Evolutionary conservation across 2,113 vertebrate species (phyloP).

Genomic region (Melanerpes formicivorus): DNA sequence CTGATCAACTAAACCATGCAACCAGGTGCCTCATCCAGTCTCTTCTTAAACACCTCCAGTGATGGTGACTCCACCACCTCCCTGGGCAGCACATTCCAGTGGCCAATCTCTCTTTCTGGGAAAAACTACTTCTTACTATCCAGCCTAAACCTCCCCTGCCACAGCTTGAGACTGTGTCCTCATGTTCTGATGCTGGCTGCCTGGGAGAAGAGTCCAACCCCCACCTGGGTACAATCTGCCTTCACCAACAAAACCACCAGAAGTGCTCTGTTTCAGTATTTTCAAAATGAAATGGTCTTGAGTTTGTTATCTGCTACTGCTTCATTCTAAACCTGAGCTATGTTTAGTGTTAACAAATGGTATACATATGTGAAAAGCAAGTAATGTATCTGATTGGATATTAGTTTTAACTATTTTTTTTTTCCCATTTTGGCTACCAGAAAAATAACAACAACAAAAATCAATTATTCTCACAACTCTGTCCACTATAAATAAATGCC

Average conservation of each 20-base stretch:
- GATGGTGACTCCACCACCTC: too few relatives aligned
- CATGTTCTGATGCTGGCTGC: too few relatives aligned
- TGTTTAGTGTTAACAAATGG: conserved; percentile 28
- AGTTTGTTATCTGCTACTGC: conserved; percentile 1
- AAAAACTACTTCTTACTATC: too few relatives aligned
- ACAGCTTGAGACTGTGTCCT: too few relatives aligned
- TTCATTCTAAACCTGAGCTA: conserved; percentile 38
- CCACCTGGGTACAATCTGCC: too few relatives aligned
- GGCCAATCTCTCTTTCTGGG: too few relatives aligned
- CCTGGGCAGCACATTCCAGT: too few relatives aligned
- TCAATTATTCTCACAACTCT: conserved; percentile 33
- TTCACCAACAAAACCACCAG: background rate
- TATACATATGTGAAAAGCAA: conserved; percentile 1
- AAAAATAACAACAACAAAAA: background rate
- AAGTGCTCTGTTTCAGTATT: conserved; percentile 1
- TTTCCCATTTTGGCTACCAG: conserved; percentile 13
- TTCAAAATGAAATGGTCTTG: background rate
- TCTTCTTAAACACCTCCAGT: too few relatives aligned
- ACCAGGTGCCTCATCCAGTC: too few relatives aligned
- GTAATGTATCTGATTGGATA: conserved; percentile 1
- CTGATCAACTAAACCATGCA: too few relatives aligned
- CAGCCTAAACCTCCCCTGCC: too few relatives aligned
- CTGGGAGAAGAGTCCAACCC: too few relatives aligned
- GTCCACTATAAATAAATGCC: background rate
- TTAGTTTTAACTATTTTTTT: conserved; percentile 42